Percentiles rank a stretch among this genome's conserved stretches.
phyloP scores from a whole-genome alignment of 2,888 invertebrate genomes.

The Tetramorium bicarinatum region DNA sequence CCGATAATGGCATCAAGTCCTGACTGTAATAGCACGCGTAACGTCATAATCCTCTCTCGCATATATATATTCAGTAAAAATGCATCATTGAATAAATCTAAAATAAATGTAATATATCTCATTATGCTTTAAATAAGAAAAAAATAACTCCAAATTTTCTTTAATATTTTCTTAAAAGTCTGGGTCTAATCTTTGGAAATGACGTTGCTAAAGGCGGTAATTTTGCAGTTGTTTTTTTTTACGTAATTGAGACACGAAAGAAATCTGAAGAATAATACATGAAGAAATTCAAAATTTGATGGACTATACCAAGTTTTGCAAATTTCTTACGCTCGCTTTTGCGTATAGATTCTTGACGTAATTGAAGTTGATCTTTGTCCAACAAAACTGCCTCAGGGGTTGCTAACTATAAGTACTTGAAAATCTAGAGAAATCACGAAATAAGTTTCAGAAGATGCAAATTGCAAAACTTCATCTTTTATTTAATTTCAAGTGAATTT shows the following conservation, averaged over 20 bases:
- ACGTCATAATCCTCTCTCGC: constrained; percentile 6
- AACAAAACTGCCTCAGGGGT: constrained; percentile 11
- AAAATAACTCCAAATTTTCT: not conserved
- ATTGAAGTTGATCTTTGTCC: constrained; percentile 39
- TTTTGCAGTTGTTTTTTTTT: not conserved
- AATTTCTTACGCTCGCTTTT: constrained; percentile 27
- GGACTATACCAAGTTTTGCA: not conserved
- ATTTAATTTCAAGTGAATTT: constrained; percentile 18
- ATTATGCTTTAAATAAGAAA: not conserved
- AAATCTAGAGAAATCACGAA: constrained; percentile 17
- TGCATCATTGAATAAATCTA: constrained; percentile 9
- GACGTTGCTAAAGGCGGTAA: not conserved
- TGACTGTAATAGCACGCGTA: constrained; percentile 13
- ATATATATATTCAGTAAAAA: not conserved
- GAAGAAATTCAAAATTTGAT: constrained; percentile 11
- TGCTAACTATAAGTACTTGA: constrained; percentile 7
- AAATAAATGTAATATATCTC: constrained; percentile 1
- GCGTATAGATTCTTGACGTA: constrained; percentile 3
- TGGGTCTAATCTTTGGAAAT: not conserved
- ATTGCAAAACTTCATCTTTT: constrained; percentile 30
- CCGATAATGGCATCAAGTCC: constrained; percentile 41
- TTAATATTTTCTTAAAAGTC: not conserved
- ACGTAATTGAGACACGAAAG: not conserved
- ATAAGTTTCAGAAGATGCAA: constrained; percentile 28
- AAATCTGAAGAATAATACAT: not conserved